These are phyloP conservation scores for Rhynchonema sp. DNA, from an alignment of 2,888 invertebrate species.

Conservation along the genomic window DNA sequence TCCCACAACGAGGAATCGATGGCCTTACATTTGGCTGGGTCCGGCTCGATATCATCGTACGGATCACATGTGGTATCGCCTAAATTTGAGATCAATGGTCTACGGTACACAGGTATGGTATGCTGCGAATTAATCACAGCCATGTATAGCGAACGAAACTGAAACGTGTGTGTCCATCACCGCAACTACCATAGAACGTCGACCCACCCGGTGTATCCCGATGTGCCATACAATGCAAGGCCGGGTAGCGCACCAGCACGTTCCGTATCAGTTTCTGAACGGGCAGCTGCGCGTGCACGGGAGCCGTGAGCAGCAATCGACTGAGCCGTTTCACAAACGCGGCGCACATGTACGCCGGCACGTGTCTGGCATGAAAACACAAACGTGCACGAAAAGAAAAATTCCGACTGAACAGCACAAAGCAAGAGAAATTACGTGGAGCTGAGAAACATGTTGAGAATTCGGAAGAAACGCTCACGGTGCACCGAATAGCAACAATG, in stretches of 20 bases:
- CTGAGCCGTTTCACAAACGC: slow-evolving; percentile 76
- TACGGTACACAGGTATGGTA: too few species aligned
- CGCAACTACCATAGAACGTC: background rate
- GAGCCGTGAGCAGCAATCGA: slow-evolving; percentile 59
- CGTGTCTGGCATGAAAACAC: slow-evolving; percentile 43
- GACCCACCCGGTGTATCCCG: slow-evolving; percentile 9
- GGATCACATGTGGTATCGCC: slow-evolving; percentile 46
- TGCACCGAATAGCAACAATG: slow-evolving; percentile 74
- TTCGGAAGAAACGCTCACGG: slow-evolving; percentile 63
- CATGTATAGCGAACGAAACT: background rate
- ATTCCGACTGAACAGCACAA: background rate
- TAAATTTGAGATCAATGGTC: background rate
- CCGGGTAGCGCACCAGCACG: slow-evolving; percentile 62
- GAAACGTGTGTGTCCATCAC: background rate
- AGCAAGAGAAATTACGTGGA: too few species aligned
- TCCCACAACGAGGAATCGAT: slow-evolving; percentile 54
- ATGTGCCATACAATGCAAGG: slow-evolving; percentile 36
- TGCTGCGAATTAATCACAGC: too few species aligned
- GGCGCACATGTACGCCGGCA: slow-evolving; percentile 71
- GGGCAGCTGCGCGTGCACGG: slow-evolving; percentile 53
- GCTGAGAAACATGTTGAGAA: slow-evolving; percentile 70
- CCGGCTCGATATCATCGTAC: slow-evolving; percentile 57
- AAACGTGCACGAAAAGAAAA: background rate
- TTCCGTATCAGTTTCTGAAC: slow-evolving; percentile 65
- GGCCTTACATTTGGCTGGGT: slow-evolving; percentile 58